Percentiles rank a stretch among this genome's conserved stretches.
phyloP scores from a whole-genome alignment of 2,888 invertebrate genomes.

The Chrysolina haemoptera region DNA sequence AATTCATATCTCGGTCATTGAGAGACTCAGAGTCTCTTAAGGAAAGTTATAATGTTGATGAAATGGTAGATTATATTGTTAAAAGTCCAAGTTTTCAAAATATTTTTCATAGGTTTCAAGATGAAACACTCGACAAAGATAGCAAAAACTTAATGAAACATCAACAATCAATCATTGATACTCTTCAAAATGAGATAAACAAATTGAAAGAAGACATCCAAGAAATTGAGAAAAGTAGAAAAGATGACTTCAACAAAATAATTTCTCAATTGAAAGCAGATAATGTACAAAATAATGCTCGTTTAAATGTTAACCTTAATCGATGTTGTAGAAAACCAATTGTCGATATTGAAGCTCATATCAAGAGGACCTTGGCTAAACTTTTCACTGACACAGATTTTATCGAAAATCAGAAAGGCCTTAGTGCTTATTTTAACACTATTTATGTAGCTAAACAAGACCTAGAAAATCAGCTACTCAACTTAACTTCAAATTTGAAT shows the following conservation, averaged over 20 bases:
- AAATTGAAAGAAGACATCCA: constrained; percentile 71
- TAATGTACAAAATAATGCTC: constrained; percentile 50
- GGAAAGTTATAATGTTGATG: constrained; percentile 62
- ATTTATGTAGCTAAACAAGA: constrained; percentile 77
- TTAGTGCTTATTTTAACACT: constrained; percentile 75
- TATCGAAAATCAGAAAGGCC: constrained; percentile 67
- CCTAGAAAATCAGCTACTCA: constrained; percentile 73
- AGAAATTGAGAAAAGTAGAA: constrained; percentile 64
- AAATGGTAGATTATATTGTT: constrained; percentile 66
- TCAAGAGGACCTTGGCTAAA: constrained; percentile 58
- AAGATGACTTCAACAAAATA: constrained; percentile 48
- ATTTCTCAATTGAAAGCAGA: constrained; percentile 56
- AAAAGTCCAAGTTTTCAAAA: constrained; percentile 60
- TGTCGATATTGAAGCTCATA: constrained; percentile 63
- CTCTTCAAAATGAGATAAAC: constrained; percentile 69
- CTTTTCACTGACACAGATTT: constrained; percentile 63
- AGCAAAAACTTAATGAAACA: constrained; percentile 27
- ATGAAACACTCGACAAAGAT: constrained; percentile 15
- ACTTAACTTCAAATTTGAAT: constrained; percentile 70
- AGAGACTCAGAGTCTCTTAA: constrained; percentile 57
- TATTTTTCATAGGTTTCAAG: constrained; percentile 54
- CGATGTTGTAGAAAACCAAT: constrained; percentile 62
- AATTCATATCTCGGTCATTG: constrained; percentile 65
- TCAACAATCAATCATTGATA: constrained; percentile 55
- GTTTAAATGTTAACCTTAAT: constrained; percentile 53